These are phyloP conservation scores for Tetramorium bicarinatum DNA, from an alignment of 2,888 invertebrate genomes.

Conservation along the genomic window DNA sequence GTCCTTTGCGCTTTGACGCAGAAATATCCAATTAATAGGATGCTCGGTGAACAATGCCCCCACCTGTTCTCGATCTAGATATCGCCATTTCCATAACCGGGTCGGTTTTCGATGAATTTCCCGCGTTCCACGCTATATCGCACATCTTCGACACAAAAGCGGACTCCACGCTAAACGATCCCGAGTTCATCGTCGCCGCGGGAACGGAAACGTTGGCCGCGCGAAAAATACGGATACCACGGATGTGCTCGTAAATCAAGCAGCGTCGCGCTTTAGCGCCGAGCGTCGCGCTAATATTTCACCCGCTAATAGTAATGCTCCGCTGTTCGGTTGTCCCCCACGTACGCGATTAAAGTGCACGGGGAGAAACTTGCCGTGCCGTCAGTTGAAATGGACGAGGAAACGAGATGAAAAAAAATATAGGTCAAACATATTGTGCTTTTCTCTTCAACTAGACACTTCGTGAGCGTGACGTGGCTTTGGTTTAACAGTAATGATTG, in stretches of 20 bases:
- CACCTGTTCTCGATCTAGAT: not conserved
- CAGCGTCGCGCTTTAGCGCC: not conserved
- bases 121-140: not conserved
- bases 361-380: not conserved
- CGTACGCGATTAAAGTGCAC: not conserved
- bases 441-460: not conserved
- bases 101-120: not conserved
- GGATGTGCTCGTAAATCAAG: constrained; percentile 29
- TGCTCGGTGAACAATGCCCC: not conserved
- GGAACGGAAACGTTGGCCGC: not conserved
- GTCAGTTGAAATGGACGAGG: not conserved
- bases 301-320: constrained; percentile 14
- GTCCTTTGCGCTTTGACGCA: not conserved
- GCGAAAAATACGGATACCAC: not conserved
- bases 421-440: constrained; percentile 2
- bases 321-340: not conserved
- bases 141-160: constrained; percentile 2
- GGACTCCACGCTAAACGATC: not conserved
- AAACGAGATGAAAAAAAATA: constrained; percentile 1
- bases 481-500: not conserved
- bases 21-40: not conserved
- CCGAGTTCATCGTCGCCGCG: not conserved
- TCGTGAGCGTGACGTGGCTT: not conserved
- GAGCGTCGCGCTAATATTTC: constrained; percentile 22
- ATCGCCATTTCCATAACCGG: constrained; percentile 7